Percentiles rank a stretch among this genome's conserved stretches.
Evolutionary conservation across 2,113 vertebrate species (phyloP).

Genomic region (Neodontobutis hainanensis): DNA sequence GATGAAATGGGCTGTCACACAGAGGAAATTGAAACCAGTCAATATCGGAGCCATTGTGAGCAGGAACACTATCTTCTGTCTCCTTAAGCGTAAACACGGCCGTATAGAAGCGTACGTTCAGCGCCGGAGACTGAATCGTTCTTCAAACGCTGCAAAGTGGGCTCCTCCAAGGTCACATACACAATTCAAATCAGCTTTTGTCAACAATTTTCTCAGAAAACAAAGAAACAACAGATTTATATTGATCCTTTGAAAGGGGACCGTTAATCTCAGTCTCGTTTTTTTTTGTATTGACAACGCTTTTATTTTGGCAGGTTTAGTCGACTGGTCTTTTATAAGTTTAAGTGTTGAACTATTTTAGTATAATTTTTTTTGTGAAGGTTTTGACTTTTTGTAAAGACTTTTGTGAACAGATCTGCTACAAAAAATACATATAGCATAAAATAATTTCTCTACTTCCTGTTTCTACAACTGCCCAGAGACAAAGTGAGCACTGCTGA

Average conservation of each 20-base stretch:
- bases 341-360: too few relatives aligned
- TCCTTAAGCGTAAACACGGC: conserved; percentile 23
- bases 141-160: conserved; percentile 8
- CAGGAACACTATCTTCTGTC: conserved; percentile 35
- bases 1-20: conserved; percentile 59
- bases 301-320: background rate
- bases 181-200: background rate
- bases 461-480: too few relatives aligned
- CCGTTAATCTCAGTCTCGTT: background rate
- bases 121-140: background rate
- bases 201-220: conserved; percentile 1
- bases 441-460: too few relatives aligned
- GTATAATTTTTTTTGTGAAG: too few relatives aligned
- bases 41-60: conserved; percentile 42
- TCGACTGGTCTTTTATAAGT: too few relatives aligned
- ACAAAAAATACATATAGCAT: too few relatives aligned
- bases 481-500: too few relatives aligned
- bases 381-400: too few relatives aligned
- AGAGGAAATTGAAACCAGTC: conserved; percentile 69
- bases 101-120: background rate
- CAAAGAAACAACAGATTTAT: background rate
- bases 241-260: background rate
- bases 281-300: background rate
- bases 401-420: too few relatives aligned
- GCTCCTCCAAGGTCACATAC: conserved; percentile 25